Conservation (phyloP, 2,797 vertebrate species). For the Cyprinella venusta region DNA sequence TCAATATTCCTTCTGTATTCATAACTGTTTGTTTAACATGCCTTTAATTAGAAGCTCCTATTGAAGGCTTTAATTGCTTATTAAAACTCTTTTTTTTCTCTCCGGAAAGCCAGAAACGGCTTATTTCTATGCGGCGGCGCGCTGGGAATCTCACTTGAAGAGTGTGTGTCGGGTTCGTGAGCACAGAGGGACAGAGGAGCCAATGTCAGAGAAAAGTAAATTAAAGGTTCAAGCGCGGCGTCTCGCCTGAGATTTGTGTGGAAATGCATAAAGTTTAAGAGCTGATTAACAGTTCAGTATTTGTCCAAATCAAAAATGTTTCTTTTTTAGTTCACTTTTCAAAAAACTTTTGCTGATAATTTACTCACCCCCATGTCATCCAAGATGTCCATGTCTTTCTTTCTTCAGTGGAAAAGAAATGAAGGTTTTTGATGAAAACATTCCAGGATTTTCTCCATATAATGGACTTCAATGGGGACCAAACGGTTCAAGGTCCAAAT, state of each 20-base stretch:
- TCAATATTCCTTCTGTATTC: slow-evolving; percentile 61
- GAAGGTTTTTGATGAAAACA: too few relatives aligned
- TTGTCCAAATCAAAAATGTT: slow-evolving; percentile 55
- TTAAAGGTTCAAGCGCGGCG: slow-evolving; percentile 60
- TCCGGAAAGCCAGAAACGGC: slow-evolving; percentile 68
- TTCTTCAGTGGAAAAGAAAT: too few relatives aligned
- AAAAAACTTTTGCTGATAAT: too few relatives aligned
- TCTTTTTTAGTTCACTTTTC: neutral
- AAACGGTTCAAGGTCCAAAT: too few relatives aligned
- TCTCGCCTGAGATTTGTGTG: slow-evolving; percentile 62
- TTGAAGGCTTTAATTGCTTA: slow-evolving; percentile 78
- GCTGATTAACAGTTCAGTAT: slow-evolving; percentile 67
- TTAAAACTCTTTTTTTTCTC: slow-evolving; percentile 68
- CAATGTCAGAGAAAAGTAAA: slow-evolving; percentile 65
- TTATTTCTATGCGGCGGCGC: slow-evolving; percentile 73
- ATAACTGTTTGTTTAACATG: slow-evolving; percentile 78
- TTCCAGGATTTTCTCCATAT: too few relatives aligned
- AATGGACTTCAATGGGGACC: too few relatives aligned
- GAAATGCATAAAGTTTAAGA: slow-evolving; percentile 63
- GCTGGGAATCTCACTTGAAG: slow-evolving; percentile 65
- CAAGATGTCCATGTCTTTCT: too few relatives aligned
- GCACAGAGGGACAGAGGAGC: slow-evolving; percentile 57
- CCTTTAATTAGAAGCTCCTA: slow-evolving; percentile 76
- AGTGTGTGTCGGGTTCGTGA: slow-evolving; percentile 67
- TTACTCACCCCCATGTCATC: too few relatives aligned